These are phyloP conservation scores for Polyommatus icarus DNA, from an alignment of 2,888 invertebrate species.

Conservation along the genomic window DNA sequence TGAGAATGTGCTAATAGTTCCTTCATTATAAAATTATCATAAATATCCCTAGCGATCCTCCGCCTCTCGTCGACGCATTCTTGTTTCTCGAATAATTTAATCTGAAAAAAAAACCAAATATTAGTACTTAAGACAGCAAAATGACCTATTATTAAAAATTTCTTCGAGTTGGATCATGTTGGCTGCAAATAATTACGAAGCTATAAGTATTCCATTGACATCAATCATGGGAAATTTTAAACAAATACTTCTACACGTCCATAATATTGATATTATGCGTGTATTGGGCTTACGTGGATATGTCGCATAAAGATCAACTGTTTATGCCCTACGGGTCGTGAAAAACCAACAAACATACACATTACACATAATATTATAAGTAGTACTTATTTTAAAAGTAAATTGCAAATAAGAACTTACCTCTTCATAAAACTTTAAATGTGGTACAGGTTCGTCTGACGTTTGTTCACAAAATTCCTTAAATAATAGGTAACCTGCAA, in stretches of 20 bases:
- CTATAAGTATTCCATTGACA: too few species aligned
- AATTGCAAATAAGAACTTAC: constrained; percentile 74
- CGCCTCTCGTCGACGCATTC: constrained; percentile 98
- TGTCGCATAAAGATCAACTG: too few species aligned
- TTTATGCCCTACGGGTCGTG: too few species aligned
- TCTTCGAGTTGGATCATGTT: too few species aligned
- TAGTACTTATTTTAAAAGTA: neutral
- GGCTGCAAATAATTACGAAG: too few species aligned
- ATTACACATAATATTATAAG: too few species aligned
- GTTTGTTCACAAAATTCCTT: constrained; percentile 99
- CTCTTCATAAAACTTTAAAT: constrained; percentile 99
- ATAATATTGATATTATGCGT: too few species aligned
- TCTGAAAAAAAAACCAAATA: constrained; percentile 80
- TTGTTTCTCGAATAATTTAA: constrained; percentile 98
- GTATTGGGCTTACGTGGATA: too few species aligned
- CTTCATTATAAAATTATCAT: constrained; percentile 99
- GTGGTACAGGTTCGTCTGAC: constrained; percentile 97
- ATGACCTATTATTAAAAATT: too few species aligned
- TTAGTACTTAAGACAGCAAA: neutral
- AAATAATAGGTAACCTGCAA: constrained; percentile 98
- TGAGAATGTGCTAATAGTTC: constrained; percentile 99
- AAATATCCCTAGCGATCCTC: constrained; percentile 97
- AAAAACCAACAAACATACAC: too few species aligned
- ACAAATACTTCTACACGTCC: too few species aligned
- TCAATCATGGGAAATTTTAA: too few species aligned